A percentile compares a stretch with the other conserved stretches of the same genome.
Conservation (phyloP, 2,888 invertebrate genomes). For the Lypha dubia region DNA sequence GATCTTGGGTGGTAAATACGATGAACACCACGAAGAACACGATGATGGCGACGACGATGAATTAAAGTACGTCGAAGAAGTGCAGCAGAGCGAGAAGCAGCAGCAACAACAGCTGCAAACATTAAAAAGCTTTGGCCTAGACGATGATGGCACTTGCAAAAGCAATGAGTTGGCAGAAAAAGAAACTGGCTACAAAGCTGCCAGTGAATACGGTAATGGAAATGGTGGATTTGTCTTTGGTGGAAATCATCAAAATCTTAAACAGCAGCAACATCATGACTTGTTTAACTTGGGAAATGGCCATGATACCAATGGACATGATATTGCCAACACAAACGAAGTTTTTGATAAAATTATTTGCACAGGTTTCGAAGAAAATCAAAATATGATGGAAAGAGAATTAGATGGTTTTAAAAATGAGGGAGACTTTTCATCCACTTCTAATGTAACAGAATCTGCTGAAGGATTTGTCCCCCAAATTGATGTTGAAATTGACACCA, state of each 20-base stretch:
- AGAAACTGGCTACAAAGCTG: constrained; percentile 61
- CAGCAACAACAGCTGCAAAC: constrained; percentile 73
- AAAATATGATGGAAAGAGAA: constrained; percentile 75
- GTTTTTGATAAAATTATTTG: constrained; percentile 7
- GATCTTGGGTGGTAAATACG: constrained; percentile 76
- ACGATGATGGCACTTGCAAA: constrained; percentile 72
- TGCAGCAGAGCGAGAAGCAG: constrained; percentile 84
- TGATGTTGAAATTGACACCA: constrained; percentile 71
- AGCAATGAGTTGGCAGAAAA: constrained; percentile 70
- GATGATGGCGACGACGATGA: constrained; percentile 90
- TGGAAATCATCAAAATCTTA: constrained; percentile 60
- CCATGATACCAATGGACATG: constrained; percentile 57
- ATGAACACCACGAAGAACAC: constrained; percentile 75
- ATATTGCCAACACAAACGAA: constrained; percentile 22
- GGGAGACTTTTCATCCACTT: constrained; percentile 79
- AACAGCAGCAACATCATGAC: constrained; percentile 46
- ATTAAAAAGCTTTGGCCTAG: constrained; percentile 57
- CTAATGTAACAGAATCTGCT: constrained; percentile 76
- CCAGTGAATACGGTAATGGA: constrained; percentile 70
- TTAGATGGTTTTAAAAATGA: constrained; percentile 79
- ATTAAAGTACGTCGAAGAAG: constrained; percentile 92
- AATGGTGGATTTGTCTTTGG: constrained; percentile 57
- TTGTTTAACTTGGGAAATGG: constrained; percentile 75
- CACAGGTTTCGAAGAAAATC: constrained; percentile 47
- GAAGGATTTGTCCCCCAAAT: constrained; percentile 71